Percentiles rank a stretch among this genome's conserved stretches.
phyloP scores from a whole-genome alignment of 2,113 vertebrate genomes.

The Rhea americana region DNA sequence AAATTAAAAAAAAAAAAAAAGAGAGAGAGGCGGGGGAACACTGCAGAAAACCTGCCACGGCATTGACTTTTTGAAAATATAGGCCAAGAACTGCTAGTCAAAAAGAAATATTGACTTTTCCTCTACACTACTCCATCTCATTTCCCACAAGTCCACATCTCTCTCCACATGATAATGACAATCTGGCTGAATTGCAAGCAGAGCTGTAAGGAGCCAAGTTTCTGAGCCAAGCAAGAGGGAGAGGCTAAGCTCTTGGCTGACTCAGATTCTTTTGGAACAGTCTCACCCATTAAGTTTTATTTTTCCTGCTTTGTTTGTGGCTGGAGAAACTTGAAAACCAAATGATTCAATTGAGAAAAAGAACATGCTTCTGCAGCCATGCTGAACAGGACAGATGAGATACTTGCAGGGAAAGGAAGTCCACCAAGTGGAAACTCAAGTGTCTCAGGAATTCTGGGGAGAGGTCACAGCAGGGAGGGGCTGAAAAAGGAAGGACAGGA shows the following conservation, averaged over 20 bases:
- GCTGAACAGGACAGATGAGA: neutral
- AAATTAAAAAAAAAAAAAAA: neutral
- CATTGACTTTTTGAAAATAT: neutral
- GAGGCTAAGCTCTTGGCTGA: constrained; percentile 14
- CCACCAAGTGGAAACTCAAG: fast-evolving
- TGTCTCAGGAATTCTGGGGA: neutral
- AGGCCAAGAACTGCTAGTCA: neutral
- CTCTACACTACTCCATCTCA: neutral
- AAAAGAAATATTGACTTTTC: neutral
- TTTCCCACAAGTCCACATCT: neutral
- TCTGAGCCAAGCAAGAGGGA: constrained; percentile 24
- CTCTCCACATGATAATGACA: neutral
- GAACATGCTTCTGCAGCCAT: neutral
- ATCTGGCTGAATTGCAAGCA: neutral
- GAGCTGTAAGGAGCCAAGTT: constrained; percentile 3
- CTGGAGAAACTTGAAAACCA: neutral
- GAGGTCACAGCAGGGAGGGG: fast-evolving
- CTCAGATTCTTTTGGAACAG: neutral
- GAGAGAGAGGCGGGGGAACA: fast-evolving
- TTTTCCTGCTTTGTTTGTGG: constrained; percentile 3
- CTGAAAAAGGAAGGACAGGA: neutral
- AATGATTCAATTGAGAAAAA: neutral
- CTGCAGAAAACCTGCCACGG: neutral
- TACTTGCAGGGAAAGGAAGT: neutral
- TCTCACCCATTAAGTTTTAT: neutral